Conservation (phyloP, 2,888 invertebrate species). For the Chloroclysta siterata region DNA sequence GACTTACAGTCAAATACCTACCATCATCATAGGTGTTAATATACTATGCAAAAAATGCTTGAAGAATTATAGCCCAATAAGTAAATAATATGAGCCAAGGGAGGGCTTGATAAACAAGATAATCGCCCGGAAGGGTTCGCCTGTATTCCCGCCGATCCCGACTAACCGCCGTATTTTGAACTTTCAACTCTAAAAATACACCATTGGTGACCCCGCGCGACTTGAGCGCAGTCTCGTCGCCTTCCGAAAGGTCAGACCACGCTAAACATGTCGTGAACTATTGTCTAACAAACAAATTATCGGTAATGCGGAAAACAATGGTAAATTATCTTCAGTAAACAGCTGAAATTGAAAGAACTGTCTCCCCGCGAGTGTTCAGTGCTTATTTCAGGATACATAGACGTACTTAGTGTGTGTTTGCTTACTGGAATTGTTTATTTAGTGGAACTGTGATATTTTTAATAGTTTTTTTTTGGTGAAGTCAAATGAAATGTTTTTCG, state of each 20-base stretch:
- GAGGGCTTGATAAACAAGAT: constrained; percentile 17
- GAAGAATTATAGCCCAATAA: too few relatives aligned
- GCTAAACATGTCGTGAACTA: constrained; percentile 59
- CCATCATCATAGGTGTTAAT: too few relatives aligned
- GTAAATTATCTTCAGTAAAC: background rate
- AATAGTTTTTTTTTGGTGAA: background rate
- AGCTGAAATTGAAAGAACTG: constrained; percentile 1
- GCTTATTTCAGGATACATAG: constrained; percentile 16
- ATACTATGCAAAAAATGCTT: too few relatives aligned
- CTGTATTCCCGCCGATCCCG: constrained; percentile 47
- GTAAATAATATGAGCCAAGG: background rate
- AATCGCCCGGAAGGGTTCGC: constrained; percentile 33
- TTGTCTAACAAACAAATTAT: constrained; percentile 53
- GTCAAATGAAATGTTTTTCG: background rate
- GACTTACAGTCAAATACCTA: too few relatives aligned
- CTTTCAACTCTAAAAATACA: constrained; percentile 86
- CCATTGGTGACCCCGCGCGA: constrained; percentile 80
- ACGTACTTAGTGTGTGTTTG: constrained; percentile 4
- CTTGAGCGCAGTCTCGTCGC: constrained; percentile 77
- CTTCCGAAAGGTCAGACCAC: constrained; percentile 82
- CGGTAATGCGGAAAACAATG: constrained; percentile 27
- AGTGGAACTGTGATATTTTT: background rate
- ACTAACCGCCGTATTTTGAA: constrained; percentile 81
- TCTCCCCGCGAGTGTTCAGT: constrained; percentile 4
- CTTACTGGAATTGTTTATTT: constrained; percentile 13